These are phyloP conservation scores for Saccopteryx bilineata DNA, from an alignment of 2,113 vertebrate species.

Conservation along the genomic window DNA sequence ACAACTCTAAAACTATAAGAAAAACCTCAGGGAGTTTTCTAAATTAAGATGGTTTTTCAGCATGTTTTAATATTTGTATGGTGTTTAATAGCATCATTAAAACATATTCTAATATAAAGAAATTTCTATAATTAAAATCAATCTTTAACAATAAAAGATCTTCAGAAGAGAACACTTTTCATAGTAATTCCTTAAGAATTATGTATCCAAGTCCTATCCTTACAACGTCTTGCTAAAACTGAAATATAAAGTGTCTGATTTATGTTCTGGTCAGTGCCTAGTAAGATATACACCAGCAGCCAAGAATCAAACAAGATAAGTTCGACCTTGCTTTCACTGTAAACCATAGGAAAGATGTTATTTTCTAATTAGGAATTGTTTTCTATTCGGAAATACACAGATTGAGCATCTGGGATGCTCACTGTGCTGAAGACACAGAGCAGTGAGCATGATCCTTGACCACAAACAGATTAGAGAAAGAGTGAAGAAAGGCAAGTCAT, in stretches of 20 bases:
- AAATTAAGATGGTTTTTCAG: conserved; percentile 19
- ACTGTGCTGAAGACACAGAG: neutral
- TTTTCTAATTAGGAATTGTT: neutral
- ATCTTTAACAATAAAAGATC: conserved; percentile 17
- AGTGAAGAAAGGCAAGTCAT: neutral
- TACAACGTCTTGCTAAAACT: neutral
- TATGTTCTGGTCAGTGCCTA: conserved; percentile 33
- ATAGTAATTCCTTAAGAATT: conserved; percentile 59
- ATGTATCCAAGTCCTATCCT: conserved; percentile 29
- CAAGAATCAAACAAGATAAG: conserved; percentile 46
- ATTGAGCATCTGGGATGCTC: neutral
- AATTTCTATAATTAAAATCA: conserved; percentile 53
- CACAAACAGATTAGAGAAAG: neutral
- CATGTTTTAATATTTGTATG: conserved; percentile 46
- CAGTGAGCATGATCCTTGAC: neutral
- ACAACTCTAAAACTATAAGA: neutral
- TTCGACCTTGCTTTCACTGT: conserved; percentile 17
- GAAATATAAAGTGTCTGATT: conserved; percentile 34
- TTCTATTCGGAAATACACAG: neutral
- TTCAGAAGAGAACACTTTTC: conserved; percentile 36
- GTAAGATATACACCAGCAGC: conserved; percentile 15
- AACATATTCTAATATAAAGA: conserved; percentile 4
- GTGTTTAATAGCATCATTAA: neutral
- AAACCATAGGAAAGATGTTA: neutral
- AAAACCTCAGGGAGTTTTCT: neutral